Evolutionary conservation across 2,797 vertebrate genomes (phyloP).

Genomic region (Siniperca scherzeri): DNA sequence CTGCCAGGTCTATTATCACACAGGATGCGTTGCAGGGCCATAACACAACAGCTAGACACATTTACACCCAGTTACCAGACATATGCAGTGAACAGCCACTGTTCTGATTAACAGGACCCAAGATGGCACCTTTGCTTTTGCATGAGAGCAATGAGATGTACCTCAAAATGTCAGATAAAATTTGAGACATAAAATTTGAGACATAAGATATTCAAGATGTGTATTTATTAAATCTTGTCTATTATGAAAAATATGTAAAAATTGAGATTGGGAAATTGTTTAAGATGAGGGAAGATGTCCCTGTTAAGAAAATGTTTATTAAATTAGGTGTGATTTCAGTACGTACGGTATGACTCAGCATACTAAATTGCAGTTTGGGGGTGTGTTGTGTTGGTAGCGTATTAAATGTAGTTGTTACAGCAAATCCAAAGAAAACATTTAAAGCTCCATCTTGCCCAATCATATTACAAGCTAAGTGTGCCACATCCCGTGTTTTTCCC

Average conservation of each 20-base stretch:
- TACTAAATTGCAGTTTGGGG: no score
- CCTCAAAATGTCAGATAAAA: background rate
- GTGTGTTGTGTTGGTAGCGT: background rate
- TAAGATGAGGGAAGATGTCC: background rate
- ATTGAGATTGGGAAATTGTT: background rate
- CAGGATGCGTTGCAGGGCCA: slow-evolving; percentile 71
- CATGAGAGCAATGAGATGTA: slow-evolving; percentile 2
- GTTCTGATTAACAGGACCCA: slow-evolving; percentile 48
- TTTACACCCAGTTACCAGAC: slow-evolving; percentile 74
- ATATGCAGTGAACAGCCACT: slow-evolving; percentile 66
- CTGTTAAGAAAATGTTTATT: background rate
- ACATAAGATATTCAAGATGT: background rate
- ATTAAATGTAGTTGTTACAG: background rate
- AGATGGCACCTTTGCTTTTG: slow-evolving; percentile 47
- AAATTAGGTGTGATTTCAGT: background rate
- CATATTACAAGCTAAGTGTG: no score
- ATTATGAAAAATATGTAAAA: background rate
- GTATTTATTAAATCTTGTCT: background rate
- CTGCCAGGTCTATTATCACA: slow-evolving; percentile 79
- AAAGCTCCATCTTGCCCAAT: no score
- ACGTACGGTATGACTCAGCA: background rate
- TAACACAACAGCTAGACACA: slow-evolving; percentile 73
- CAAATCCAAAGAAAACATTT: background rate
- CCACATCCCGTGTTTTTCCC: no score
- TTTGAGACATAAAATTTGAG: background rate